Evolutionary conservation across 2,888 invertebrate species (phyloP), one percentile per base, ranked within the genome.

Genomic region (Xestia xanthographa): DNA sequence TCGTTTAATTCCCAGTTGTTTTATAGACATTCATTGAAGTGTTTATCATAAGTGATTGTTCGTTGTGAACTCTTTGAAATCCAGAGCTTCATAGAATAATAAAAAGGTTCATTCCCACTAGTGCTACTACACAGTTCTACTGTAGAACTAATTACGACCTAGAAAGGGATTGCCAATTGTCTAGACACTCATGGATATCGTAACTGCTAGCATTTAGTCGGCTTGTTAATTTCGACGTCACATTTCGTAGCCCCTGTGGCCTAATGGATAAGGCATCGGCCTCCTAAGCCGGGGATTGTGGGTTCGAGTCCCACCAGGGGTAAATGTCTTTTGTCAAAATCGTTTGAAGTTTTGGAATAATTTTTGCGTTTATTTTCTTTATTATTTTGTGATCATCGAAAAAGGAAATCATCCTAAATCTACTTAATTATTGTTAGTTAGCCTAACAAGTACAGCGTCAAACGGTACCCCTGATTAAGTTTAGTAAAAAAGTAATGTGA

Each of bases 241-340:
- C 0, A 8, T 0, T 11, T 5, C 22, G 29, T 26, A 67, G 97
- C 97, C 97, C 97, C 97, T 97, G 97, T 97, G 97, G 97, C 97
- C 97, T 97, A 97, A 97, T 97, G 97, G 97, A 97, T 97, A 97
- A 97, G 97, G 97, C 97, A 97, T 97, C 97, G 97, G 97, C 97
- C 97, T 97, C 97, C 97, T 97, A 97, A 97, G 97, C 97, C 97
- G 97, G 97, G 97, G 97, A 97, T 97, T 97, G 97, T 97, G 97
- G 97, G 97, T 97, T 97, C 97, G 97, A 97, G 97, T 97, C 97
- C 97, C 97, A 97, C 97, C 97, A 97, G 97, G 97, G 97, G 97
- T 97, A 97, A 17, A 0, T 26, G 0, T 26, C 41, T 50, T 60
- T 68, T 29, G 1, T 8, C 17, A 11, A 11, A 8, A 41, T 22